phyloP scores from a whole-genome alignment of 2,113 vertebrate species.

The Hemicordylus capensis region DNA sequence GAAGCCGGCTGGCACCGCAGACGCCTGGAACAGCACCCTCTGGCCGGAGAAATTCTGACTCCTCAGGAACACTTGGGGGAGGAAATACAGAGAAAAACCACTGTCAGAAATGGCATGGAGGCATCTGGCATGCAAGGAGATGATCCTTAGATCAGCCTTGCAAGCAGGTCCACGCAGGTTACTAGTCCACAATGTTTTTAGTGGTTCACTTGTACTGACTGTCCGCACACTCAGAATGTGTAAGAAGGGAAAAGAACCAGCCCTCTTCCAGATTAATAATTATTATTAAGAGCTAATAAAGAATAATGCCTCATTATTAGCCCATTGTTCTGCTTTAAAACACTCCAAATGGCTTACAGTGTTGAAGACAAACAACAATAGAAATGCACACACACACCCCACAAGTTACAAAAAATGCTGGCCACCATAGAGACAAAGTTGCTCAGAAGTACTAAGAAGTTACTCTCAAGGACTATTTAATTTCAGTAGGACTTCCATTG shows the following conservation, averaged over 20 bases:
- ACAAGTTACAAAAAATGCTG: no score
- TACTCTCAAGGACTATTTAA: no score
- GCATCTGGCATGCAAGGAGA: neutral
- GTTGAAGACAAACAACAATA: no score
- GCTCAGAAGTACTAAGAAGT: no score
- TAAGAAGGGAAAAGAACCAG: neutral
- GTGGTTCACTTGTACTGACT: neutral
- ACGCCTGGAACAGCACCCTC: constrained; percentile 16
- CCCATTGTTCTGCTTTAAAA: neutral
- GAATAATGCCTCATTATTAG: no score
- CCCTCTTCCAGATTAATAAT: neutral
- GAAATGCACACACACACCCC: no score
- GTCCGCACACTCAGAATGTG: neutral
- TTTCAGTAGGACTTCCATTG: no score
- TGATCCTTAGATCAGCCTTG: neutral
- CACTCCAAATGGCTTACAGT: neutral
- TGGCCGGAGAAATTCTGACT: constrained; percentile 53
- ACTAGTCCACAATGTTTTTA: neutral
- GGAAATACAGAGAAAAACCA: constrained; percentile 22
- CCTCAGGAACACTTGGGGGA: constrained; percentile 59
- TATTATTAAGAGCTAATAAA: neutral
- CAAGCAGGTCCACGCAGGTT: neutral
- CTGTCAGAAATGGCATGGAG: constrained; percentile 16
- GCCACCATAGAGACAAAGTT: no score
- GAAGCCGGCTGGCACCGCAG: constrained; percentile 28